phyloP scores from a whole-genome alignment of 1,140 invertebrate genomes.

The Maconellicoccus hirsutus region DNA sequence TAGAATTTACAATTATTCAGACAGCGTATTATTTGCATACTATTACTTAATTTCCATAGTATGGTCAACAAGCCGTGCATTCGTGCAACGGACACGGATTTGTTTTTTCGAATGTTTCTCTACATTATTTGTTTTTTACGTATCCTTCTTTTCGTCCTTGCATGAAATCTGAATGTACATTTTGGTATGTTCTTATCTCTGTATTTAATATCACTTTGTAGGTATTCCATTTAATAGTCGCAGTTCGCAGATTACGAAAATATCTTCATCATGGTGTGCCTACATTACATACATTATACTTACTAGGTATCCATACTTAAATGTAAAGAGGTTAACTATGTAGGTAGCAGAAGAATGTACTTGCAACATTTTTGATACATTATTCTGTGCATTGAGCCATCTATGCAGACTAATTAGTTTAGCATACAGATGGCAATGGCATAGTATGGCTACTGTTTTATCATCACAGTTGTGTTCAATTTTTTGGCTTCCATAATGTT shows the following conservation, averaged over 20 bases:
- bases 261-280: neutral
- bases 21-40: neutral
- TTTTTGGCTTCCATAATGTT: too few relatives aligned
- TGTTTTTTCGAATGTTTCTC: neutral
- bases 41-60: conserved; percentile 9
- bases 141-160: neutral
- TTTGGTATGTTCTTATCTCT: neutral
- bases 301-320: too few relatives aligned
- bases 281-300: too few relatives aligned
- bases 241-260: neutral
- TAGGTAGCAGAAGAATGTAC: neutral
- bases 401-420: neutral
- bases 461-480: too few relatives aligned
- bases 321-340: neutral
- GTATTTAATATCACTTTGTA: neutral
- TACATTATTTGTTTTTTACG: neutral
- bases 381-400: neutral
- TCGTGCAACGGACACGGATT: neutral
- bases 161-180: neutral
- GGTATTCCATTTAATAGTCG: neutral
- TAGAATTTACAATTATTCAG: conserved; percentile 9
- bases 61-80: conserved; percentile 2
- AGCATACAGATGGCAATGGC: too few relatives aligned
- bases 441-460: too few relatives aligned
- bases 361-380: conserved; percentile 2